A percentile compares a stretch with the other conserved stretches of the same genome.
These are phyloP conservation scores for Melanogrammus aeglefinus DNA, from an alignment of 2,797 vertebrate genomes.

Conservation along the genomic window DNA sequence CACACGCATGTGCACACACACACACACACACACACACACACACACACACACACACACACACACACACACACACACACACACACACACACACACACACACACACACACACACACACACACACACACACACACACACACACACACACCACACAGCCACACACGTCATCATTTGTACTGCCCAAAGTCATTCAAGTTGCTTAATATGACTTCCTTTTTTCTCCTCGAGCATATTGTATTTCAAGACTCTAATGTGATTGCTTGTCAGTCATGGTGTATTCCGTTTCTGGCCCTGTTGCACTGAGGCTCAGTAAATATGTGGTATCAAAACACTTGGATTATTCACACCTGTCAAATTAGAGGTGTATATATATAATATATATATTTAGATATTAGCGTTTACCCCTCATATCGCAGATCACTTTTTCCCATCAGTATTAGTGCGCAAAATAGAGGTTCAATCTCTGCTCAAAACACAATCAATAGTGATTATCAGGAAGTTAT, in stretches of 20 bases:
- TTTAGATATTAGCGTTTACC: neutral
- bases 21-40: constrained; percentile 30
- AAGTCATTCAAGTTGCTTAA: constrained; percentile 25
- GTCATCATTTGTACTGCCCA: constrained; percentile 39
- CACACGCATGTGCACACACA: constrained; percentile 22
- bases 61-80: constrained; percentile 33
- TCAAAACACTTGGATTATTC: neutral
- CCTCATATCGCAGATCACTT: neutral
- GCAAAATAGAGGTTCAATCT: neutral
- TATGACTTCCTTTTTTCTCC: constrained; percentile 3
- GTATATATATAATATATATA: neutral
- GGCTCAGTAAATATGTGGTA: neutral
- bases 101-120: constrained; percentile 31
- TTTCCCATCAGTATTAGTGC: neutral
- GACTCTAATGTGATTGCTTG: neutral
- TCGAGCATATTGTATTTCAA: neutral
- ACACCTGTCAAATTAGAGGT: too few species aligned
- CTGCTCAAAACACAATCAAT: neutral
- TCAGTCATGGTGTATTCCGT: neutral
- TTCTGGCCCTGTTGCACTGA: constrained; percentile 12
- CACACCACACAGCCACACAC: constrained; percentile 39
- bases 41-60: constrained; percentile 22
- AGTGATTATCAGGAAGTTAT: neutral
- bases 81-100: constrained; percentile 29
- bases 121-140: constrained; percentile 21